phyloP scores from a whole-genome alignment of 2,113 vertebrate genomes.

The Cervus canadensis region DNA sequence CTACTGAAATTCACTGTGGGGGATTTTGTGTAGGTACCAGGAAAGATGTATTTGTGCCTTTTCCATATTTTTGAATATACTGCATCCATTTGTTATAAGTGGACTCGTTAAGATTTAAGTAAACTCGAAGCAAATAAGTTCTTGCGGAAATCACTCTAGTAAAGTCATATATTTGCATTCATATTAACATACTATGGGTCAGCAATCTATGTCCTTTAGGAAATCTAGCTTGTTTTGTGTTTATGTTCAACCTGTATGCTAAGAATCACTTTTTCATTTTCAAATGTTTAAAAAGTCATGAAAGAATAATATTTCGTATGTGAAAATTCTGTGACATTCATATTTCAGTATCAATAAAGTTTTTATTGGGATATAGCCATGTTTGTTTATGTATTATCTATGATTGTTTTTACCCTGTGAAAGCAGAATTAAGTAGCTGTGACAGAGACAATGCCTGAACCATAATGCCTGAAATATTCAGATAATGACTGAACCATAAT shows the following conservation, averaged over 20 bases:
- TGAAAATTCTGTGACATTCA: neutral
- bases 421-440: neutral
- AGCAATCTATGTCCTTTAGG: neutral
- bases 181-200: neutral
- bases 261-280: neutral
- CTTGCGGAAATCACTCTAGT: neutral
- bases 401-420: neutral
- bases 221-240: neutral
- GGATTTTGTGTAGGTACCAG: neutral
- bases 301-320: neutral
- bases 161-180: neutral
- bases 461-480: neutral
- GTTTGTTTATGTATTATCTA: neutral
- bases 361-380: neutral
- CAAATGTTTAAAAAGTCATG: neutral
- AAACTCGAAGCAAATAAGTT: neutral
- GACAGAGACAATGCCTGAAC: neutral
- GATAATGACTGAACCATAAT: neutral
- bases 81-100: neutral
- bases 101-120: neutral
- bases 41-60: neutral
- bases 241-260: neutral
- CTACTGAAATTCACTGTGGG: neutral
- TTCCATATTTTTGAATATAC: neutral
- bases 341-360: neutral